phyloP scores from a whole-genome alignment of 1,140 invertebrate species.

The Vollenhovia emeryi region DNA sequence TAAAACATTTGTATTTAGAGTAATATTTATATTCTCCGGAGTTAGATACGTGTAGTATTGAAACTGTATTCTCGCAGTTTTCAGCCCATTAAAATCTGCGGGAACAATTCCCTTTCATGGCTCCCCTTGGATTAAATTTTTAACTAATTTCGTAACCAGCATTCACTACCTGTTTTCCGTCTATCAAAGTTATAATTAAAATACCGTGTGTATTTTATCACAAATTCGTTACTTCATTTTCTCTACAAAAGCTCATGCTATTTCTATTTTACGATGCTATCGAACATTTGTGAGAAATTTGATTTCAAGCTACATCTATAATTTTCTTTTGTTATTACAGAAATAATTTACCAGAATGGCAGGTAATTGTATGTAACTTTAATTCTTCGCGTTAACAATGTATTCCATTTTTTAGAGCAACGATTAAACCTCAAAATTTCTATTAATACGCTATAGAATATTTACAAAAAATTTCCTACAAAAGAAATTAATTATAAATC shows the following conservation, averaged over 20 bases:
- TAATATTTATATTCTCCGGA: slow-evolving; percentile 24
- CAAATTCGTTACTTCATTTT: slow-evolving; percentile 37
- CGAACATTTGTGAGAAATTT: background rate
- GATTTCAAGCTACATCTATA: background rate
- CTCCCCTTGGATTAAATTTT: slow-evolving; percentile 43
- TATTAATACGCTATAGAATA: background rate
- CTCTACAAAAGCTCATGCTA: slow-evolving; percentile 1
- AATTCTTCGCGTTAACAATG: background rate
- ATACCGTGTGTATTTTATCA: slow-evolving; percentile 33
- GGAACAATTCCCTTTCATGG: slow-evolving; percentile 43
- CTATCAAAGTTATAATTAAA: slow-evolving; percentile 52
- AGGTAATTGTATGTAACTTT: background rate
- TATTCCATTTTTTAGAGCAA: background rate
- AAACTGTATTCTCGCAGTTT: slow-evolving; percentile 5
- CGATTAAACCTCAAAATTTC: background rate
- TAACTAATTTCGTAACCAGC: slow-evolving; percentile 34
- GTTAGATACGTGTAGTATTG: background rate
- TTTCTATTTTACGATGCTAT: background rate
- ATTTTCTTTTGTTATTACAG: background rate
- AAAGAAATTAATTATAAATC: background rate
- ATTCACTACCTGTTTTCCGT: slow-evolving; percentile 26
- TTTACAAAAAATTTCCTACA: background rate
- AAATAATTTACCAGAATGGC: background rate
- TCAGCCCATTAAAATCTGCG: slow-evolving; percentile 36
- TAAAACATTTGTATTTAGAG: background rate